These are phyloP conservation scores for Indicator indicator DNA, from an alignment of 2,113 vertebrate species.

Conservation along the genomic window DNA sequence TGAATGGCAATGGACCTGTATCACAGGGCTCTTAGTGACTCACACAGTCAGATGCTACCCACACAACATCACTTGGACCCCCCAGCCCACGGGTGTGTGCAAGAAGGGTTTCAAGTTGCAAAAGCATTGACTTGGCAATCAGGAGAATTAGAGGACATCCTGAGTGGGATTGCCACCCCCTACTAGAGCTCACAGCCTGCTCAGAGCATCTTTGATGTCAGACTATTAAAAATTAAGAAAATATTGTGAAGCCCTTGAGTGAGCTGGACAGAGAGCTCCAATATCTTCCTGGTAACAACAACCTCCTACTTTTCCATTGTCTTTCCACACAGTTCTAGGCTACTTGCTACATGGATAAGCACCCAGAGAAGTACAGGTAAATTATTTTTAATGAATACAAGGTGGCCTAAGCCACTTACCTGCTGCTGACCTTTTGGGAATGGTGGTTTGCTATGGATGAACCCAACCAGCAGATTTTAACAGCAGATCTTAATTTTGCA, in stretches of 20 bases:
- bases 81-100: accelerated
- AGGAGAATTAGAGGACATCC: background rate
- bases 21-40: background rate
- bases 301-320: no score
- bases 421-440: background rate
- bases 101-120: background rate
- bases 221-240: no score
- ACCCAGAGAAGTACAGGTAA: no score
- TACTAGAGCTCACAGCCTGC: background rate
- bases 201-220: background rate
- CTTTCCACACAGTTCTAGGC: no score
- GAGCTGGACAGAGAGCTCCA: no score
- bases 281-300: no score
- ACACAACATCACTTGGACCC: accelerated
- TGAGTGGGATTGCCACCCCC: background rate
- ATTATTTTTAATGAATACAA: background rate
- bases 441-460: accelerated
- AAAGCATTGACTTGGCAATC: background rate
- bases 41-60: background rate
- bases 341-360: no score
- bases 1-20: background rate
- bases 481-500: background rate
- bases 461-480: background rate
- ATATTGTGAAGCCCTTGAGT: no score
- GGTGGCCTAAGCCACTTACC: background rate